These are phyloP conservation scores for Lepidotrigona ventralis DNA, from an alignment of 1,140 invertebrate species.

Conservation along the genomic window DNA sequence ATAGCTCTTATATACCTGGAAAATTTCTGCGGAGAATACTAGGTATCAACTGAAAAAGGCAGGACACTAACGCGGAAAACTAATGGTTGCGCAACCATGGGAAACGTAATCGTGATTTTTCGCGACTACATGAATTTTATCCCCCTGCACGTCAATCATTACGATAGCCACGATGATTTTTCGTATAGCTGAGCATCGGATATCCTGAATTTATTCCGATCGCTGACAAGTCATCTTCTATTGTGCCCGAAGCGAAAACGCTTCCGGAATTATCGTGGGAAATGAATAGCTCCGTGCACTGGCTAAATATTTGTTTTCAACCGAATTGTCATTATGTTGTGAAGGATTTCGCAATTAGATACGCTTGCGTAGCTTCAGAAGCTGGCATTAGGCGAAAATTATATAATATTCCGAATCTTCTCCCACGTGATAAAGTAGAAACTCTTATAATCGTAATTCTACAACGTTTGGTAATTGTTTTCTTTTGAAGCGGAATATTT, in stretches of 20 bases:
- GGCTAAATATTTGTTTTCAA: background rate
- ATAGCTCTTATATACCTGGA: constrained; percentile 13
- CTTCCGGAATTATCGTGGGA: constrained; percentile 20
- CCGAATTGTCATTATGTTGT: background rate
- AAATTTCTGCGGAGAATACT: background rate
- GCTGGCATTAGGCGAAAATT: background rate
- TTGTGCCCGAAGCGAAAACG: background rate
- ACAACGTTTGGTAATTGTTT: background rate
- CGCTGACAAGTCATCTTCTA: background rate
- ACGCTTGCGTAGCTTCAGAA: background rate
- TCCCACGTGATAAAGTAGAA: background rate
- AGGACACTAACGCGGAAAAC: background rate
- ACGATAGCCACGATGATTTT: constrained; percentile 4
- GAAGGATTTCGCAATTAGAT: background rate
- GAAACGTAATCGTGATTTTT: background rate
- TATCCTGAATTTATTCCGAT: constrained; percentile 25
- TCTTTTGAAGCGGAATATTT: no score
- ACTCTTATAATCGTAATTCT: background rate
- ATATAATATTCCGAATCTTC: background rate
- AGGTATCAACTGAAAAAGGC: background rate
- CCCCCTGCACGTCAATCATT: background rate
- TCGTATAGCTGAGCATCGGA: constrained; percentile 5
- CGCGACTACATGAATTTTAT: background rate
- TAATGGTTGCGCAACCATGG: background rate
- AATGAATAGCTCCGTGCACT: background rate